These are phyloP conservation scores for Clanis bilineata DNA, from an alignment of 2,888 invertebrate genomes.

Conservation along the genomic window DNA sequence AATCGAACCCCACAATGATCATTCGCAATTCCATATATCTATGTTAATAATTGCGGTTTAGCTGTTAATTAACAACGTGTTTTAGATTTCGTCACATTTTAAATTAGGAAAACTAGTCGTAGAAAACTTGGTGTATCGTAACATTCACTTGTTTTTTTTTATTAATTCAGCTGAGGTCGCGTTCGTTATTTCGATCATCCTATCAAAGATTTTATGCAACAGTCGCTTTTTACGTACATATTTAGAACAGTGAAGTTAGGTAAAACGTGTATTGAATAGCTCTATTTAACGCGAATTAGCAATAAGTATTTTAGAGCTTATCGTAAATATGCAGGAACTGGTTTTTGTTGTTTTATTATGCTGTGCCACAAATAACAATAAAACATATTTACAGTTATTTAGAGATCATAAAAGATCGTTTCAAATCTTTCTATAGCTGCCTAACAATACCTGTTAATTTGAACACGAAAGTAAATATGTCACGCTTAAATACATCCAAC, in stretches of 20 bases:
- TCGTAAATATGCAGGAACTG: not conserved
- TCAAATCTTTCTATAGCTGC: not conserved
- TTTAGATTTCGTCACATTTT: not conserved
- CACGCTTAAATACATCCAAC: conserved; percentile 54
- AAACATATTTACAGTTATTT: not conserved
- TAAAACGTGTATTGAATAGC: not conserved
- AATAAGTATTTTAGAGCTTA: not conserved
- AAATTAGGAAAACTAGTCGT: not conserved
- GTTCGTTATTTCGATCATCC: not conserved
- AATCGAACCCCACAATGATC: not conserved
- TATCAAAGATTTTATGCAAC: not conserved
- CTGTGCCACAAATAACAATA: not conserved
- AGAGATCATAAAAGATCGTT: not conserved
- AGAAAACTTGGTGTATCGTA: not conserved
- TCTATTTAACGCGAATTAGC: not conserved
- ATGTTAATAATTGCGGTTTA: not conserved
- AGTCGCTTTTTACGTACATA: not conserved
- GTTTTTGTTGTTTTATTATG: not conserved
- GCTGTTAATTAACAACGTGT: not conserved
- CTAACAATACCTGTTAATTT: not conserved
- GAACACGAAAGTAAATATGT: conserved; percentile 56
- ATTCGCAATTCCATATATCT: not conserved
- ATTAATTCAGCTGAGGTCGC: not conserved
- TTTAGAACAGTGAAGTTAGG: not conserved
- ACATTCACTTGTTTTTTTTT: not conserved